Percentiles rank a stretch among this genome's conserved stretches.
These are phyloP conservation scores for Amphipyra tragopoginis DNA, from an alignment of 2,888 invertebrate genomes.

Conservation along the genomic window DNA sequence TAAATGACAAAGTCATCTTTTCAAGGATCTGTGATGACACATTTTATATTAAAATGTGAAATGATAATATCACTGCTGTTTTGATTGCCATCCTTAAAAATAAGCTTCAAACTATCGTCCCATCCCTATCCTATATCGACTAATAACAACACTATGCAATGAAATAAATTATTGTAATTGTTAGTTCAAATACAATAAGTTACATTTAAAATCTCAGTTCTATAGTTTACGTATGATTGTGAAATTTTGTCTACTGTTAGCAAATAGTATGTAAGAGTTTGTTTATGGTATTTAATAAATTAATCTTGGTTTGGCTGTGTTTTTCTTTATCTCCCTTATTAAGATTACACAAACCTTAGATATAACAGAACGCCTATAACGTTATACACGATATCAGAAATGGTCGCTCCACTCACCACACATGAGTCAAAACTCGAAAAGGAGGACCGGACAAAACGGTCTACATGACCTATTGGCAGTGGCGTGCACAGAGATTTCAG, in stretches of 20 bases:
- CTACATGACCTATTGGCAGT: too few relatives aligned
- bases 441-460: too few relatives aligned
- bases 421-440: too few relatives aligned
- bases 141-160: constrained; percentile 16
- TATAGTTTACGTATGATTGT: constrained; percentile 45
- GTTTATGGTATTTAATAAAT: constrained; percentile 78
- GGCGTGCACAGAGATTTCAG: too few relatives aligned
- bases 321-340: constrained; percentile 65
- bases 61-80: constrained; percentile 71
- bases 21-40: constrained; percentile 84
- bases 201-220: constrained; percentile 45
- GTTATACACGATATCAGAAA: too few relatives aligned
- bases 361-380: too few relatives aligned
- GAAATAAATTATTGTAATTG: constrained; percentile 12
- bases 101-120: constrained; percentile 25
- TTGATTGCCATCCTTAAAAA: constrained; percentile 72
- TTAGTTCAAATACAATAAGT: constrained; percentile 20
- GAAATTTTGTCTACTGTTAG: constrained; percentile 46
- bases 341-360: too few relatives aligned
- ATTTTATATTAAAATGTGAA: constrained; percentile 89
- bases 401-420: too few relatives aligned
- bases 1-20: constrained; percentile 65
- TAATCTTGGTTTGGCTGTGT: constrained; percentile 84
- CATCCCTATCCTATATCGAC: constrained; percentile 30
- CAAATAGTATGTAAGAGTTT: constrained; percentile 61